phyloP scores from a whole-genome alignment of 2,888 invertebrate species.

The Chorisops tibialis region DNA sequence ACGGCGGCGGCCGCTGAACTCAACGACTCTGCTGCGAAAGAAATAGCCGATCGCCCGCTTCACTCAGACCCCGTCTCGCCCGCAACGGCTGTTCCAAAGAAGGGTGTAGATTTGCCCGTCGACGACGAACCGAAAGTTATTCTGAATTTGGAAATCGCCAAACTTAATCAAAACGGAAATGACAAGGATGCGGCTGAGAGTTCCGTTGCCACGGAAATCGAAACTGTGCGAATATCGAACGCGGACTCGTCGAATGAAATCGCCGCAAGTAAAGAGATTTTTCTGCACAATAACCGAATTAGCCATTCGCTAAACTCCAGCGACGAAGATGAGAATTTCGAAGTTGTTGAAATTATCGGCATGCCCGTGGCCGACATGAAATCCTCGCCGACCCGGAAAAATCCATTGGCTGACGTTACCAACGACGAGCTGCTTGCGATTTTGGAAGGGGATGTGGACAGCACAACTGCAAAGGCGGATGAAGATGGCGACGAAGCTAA shows the following conservation, averaged over 20 bases:
- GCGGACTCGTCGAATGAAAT: conserved; percentile 11
- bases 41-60: neutral
- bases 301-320: neutral
- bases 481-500: conserved; percentile 54
- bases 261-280: neutral
- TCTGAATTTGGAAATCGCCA: neutral
- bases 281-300: neutral
- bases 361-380: conserved; percentile 1
- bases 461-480: conserved; percentile 35
- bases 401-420: conserved; percentile 23
- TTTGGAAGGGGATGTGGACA: conserved; percentile 51
- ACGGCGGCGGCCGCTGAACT: too few relatives aligned
- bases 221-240: conserved; percentile 15
- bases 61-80: neutral
- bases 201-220: neutral
- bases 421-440: conserved; percentile 54
- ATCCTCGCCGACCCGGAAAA: neutral
- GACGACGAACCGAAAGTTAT: conserved; percentile 10
- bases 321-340: neutral
- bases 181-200: neutral
- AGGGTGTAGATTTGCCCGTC: neutral
- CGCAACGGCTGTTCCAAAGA: neutral
- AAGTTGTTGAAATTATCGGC: conserved; percentile 7
- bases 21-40: neutral
- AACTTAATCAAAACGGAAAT: neutral